Conservation (phyloP, 2,888 invertebrate species). For the Nowickia ferox region DNA sequence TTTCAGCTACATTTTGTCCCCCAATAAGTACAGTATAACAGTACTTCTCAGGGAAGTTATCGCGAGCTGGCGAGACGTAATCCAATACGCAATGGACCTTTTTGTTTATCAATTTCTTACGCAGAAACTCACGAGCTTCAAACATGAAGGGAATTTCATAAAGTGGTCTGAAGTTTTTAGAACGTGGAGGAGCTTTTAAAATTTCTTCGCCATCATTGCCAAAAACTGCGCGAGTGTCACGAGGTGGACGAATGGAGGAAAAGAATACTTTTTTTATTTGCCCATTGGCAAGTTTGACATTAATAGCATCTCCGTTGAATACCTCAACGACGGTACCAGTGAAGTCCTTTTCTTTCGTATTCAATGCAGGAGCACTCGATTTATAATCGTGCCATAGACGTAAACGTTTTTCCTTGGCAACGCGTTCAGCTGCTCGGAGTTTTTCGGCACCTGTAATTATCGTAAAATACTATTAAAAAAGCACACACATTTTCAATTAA, state of each 20-base stretch:
- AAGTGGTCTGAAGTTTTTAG: constrained; percentile 92
- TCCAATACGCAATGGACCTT: constrained; percentile 96
- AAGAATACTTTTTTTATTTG: constrained; percentile 95
- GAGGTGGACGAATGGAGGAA: constrained; percentile 97
- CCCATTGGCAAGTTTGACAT: constrained; percentile 91
- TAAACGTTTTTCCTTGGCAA: constrained; percentile 93
- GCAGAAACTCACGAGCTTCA: constrained; percentile 97
- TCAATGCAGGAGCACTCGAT: constrained; percentile 88
- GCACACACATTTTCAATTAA: neutral
- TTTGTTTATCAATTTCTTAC: constrained; percentile 97
- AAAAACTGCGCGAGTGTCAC: constrained; percentile 86
- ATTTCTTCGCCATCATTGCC: constrained; percentile 88
- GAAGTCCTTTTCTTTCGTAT: constrained; percentile 92
- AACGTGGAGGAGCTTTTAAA: constrained; percentile 86
- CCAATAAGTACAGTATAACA: constrained; percentile 96
- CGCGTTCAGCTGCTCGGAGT: constrained; percentile 91
- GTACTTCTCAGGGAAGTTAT: constrained; percentile 96
- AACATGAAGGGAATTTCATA: constrained; percentile 99
- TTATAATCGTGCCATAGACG: constrained; percentile 97
- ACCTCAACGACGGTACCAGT: constrained; percentile 94
- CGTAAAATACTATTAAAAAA: constrained; percentile 4
- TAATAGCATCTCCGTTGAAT: constrained; percentile 96
- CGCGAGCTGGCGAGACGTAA: constrained; percentile 97
- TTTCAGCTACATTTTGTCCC: constrained; percentile 95
- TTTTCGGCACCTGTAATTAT: constrained; percentile 88